Evolutionary conservation across 2,797 vertebrate species (phyloP), one percentile per base, ranked within the genome.

Genomic region (Coregonus suidteri): DNA sequence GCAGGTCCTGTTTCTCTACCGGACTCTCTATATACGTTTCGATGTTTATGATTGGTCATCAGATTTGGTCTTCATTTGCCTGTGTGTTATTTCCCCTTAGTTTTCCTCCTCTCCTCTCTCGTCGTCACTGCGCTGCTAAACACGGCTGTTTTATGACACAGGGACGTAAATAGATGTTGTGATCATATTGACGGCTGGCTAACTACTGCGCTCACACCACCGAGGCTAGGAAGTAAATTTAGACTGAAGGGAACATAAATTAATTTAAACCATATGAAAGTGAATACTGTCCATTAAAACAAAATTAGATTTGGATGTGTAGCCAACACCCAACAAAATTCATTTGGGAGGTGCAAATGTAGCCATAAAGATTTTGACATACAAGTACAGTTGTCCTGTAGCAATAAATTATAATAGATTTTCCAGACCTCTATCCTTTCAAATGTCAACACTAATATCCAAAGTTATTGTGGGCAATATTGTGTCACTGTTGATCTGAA

Each of bases 81-180:
- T 30, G 20, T 14, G 5, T 65, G 25, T 31, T 13, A 25, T 30
- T 65, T n/a, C 54, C 16, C 18, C 16, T 56, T n/a, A 1, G 54
- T 56, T n/a, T 34, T 9, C 56, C 56, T 13, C 62, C 25, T 14
- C n/a, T 14, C 62, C 66, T 16, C 31, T 15, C 31, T 18, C 31
- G 15, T 54, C 31, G n/a, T 14, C 37, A 16, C n/a, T 15, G 1
- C 62, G 3, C 53, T 34, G 31, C 34, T 20, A 25, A 37, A 52
- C 11, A 47, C 41, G 51, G 53, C 52, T 37, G 41, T 64, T 69
- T n/a, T 54, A 54, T 14, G 76, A 4, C 3, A 53, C 69, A 70
- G 66, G 68, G 78, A 73, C 62, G 71, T 37, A 69, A 72, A 81
- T 75, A 78, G 56, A 75, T 14, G 54, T 15, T 66, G 66, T 15